A percentile compares a stretch with the other conserved stretches of the same genome.
phyloP scores from a whole-genome alignment of 2,888 invertebrate species.

The Epinotia brunnichana region DNA sequence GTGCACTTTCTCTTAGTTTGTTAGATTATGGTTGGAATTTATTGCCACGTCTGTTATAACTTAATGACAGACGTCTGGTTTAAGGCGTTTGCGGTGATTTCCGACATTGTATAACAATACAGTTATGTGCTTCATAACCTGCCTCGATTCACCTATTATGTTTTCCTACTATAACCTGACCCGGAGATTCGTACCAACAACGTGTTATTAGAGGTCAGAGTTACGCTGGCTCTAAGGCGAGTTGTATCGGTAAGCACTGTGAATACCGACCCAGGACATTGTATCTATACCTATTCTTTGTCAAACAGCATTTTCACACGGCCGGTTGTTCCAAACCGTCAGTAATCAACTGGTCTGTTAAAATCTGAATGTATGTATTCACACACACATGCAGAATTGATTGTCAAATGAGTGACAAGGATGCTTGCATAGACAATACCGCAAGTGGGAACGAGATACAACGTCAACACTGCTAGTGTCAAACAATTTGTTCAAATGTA shows the following conservation, averaged over 20 bases:
- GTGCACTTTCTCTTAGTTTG: constrained; percentile 73
- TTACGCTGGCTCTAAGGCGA: not conserved
- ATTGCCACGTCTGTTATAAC: constrained; percentile 63
- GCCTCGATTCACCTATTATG: not conserved
- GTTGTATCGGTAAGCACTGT: not conserved
- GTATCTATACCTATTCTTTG: not conserved
- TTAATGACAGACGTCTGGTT: constrained; percentile 57
- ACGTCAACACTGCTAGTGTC: too few species aligned
- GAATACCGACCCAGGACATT: constrained; percentile 33
- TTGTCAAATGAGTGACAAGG: too few species aligned
- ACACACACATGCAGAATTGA: too few species aligned
- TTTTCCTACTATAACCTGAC: not conserved
- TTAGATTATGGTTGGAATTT: constrained; percentile 70
- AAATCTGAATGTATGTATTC: too few species aligned
- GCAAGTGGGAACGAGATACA: too few species aligned
- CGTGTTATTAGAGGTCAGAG: not conserved
- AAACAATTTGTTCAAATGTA: not conserved
- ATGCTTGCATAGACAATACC: too few species aligned
- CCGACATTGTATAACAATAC: constrained; percentile 49
- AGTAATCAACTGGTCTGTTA: too few species aligned
- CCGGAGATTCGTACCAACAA: not conserved
- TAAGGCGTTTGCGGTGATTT: constrained; percentile 24
- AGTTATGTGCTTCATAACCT: not conserved
- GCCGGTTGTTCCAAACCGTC: too few species aligned
- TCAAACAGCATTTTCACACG: not conserved